Conservation (phyloP, 2,888 invertebrate genomes). For the Noctua janthe region DNA sequence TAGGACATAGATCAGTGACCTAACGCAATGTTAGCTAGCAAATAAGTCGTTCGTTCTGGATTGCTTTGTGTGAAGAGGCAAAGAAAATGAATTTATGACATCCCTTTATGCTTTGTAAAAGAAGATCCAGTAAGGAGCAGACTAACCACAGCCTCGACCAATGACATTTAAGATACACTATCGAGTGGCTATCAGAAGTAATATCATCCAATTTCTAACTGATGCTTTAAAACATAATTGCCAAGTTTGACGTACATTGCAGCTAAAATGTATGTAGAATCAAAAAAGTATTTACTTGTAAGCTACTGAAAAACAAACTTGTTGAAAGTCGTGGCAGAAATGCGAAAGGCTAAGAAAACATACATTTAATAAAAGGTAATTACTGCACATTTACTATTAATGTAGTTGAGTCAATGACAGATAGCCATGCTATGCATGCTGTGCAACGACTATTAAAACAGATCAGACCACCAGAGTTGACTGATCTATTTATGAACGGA, state of each 20-base stretch:
- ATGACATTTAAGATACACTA: background rate
- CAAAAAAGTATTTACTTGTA: too few relatives aligned
- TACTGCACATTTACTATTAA: background rate
- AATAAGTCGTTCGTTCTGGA: slow-evolving; percentile 7
- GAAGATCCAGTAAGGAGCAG: background rate
- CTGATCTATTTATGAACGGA: background rate
- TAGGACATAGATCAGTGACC: slow-evolving; percentile 32
- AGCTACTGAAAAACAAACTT: too few relatives aligned
- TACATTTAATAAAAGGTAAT: too few relatives aligned
- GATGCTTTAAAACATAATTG: too few relatives aligned
- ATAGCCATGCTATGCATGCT: background rate
- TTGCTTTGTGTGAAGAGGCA: background rate
- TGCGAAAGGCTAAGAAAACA: background rate
- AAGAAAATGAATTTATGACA: background rate
- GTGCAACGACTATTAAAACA: too few relatives aligned
- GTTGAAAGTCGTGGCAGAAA: background rate
- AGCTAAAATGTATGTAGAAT: too few relatives aligned
- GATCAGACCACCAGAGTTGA: background rate
- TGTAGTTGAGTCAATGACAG: background rate
- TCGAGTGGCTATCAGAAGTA: background rate
- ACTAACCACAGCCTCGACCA: background rate
- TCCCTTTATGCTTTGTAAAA: background rate
- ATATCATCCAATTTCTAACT: too few relatives aligned
- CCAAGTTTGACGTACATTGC: too few relatives aligned
- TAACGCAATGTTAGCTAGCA: background rate